These are phyloP conservation scores for Sphyrna mokarran DNA, from an alignment of 2,113 vertebrate species.

Conservation along the genomic window DNA sequence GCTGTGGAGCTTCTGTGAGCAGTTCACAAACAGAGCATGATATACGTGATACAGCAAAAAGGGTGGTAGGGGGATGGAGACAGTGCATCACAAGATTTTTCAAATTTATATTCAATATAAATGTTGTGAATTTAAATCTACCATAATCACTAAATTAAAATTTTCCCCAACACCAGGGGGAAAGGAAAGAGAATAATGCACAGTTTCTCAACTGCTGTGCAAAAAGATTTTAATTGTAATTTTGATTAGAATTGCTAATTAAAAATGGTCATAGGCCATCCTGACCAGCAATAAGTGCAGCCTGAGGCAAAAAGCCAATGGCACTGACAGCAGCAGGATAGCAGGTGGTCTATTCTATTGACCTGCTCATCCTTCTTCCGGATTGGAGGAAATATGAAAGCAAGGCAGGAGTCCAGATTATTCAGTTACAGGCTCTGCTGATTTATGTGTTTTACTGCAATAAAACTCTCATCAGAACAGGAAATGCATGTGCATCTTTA, in stretches of 20 bases:
- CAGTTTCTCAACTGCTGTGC: not conserved
- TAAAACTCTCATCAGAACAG: not conserved
- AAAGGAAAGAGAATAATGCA: not conserved
- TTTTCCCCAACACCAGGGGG: not conserved
- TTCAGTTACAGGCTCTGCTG: not conserved
- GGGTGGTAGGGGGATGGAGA: not conserved
- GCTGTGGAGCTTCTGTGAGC: slow-evolving; percentile 37
- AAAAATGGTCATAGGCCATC: slow-evolving; percentile 16
- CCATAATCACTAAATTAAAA: not conserved
- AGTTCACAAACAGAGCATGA: slow-evolving; percentile 27
- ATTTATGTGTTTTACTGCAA: not conserved
- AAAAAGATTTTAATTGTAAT: slow-evolving; percentile 3
- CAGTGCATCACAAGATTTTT: not conserved
- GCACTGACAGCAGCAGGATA: slow-evolving; percentile 20
- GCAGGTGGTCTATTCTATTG: slow-evolving; percentile 31
- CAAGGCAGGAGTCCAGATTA: slow-evolving; percentile 28
- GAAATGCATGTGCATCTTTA: not conserved
- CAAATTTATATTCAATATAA: not conserved
- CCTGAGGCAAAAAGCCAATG: slow-evolving; percentile 31
- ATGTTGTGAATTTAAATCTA: not conserved
- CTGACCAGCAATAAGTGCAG: slow-evolving; percentile 29
- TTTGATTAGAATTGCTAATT: slow-evolving; percentile 12
- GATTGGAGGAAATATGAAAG: slow-evolving; percentile 31
- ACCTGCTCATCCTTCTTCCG: slow-evolving; percentile 31
- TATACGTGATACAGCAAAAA: slow-evolving; percentile 3